Evolutionary conservation across 2,797 vertebrate genomes (phyloP), one percentile per base, ranked within the genome.

Genomic region (Enteromius paludinosus): DNA sequence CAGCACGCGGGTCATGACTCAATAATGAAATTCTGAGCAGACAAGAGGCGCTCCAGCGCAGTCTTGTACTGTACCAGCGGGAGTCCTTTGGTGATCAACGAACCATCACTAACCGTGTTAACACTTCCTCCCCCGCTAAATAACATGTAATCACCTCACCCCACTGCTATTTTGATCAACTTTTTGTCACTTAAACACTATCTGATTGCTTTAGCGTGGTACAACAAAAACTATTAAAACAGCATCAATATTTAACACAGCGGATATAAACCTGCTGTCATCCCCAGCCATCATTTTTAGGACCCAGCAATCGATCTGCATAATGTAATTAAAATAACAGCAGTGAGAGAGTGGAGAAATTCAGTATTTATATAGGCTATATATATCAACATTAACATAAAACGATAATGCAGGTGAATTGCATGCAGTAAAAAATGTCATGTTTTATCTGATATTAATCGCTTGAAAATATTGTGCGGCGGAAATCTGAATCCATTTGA

Each of bases 31-130:
- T 68, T 38, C 6, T 33, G 43, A 87, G 73, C 78, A 83, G 78
- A 89, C 87, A 88, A 90, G 91, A 91, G 91, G 88, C 4, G 81
- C 83, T 89, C 87, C 85, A 90, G 88, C 90, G 86, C 90, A 92
- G 93, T 91, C 91, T 90, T 90, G 93, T 96, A 96, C 96, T 96
- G 96, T 96, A 96, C 87, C 92, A 94, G 94, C 94, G 90, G 91
- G 95, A 93, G 94, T 94, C 94, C 94, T 96, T 97, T 97, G 89
- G 95, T 94, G 95, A 94, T 92, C 95, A 97, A 91, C 94, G 95
- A 96, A 92, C 95, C 97, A 94, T 96, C 95, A 97, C 97, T 97
- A 98, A 99, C 95, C 94, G 95, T 91, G 96, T 95, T 98, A 98
- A 97, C 96, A 96, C 94, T 93, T 94, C 90, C 94, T 94, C 95